Conservation (phyloP, 2,797 vertebrate species). For the Neosalanx taihuensis region DNA sequence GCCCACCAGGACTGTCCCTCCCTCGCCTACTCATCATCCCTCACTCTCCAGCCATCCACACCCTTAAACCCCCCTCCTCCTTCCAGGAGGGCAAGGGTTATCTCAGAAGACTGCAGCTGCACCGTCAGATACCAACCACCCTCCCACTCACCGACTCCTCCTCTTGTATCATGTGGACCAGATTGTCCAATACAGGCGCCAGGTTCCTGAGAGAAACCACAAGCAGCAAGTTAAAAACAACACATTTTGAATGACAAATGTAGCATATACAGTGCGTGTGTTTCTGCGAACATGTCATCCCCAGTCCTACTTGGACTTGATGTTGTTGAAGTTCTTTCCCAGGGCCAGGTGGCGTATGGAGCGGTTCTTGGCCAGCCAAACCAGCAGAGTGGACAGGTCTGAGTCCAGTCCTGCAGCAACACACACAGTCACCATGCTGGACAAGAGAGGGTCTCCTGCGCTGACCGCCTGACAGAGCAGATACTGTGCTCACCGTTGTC, state of each 20-base stretch:
- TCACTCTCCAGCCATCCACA: not conserved
- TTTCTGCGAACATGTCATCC: no score
- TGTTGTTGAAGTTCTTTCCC: slow-evolving; percentile 99
- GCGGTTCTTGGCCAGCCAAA: slow-evolving; percentile 96
- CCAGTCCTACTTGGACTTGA: slow-evolving; percentile 76
- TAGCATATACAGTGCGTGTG: no score
- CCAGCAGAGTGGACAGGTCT: slow-evolving; percentile 90
- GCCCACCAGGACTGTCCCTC: slow-evolving; percentile 6
- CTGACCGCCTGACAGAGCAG: no score
- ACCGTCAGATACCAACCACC: slow-evolving; percentile 28
- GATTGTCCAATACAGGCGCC: slow-evolving; percentile 90
- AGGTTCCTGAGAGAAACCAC: slow-evolving; percentile 80
- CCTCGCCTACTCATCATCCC: no score
- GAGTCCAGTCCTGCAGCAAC: slow-evolving; percentile 84
- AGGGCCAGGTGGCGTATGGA: slow-evolving; percentile 92
- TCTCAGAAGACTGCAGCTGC: slow-evolving; percentile 14
- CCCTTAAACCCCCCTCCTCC: not conserved
- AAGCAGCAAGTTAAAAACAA: no score
- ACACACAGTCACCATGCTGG: no score
- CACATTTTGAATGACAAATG: no score
- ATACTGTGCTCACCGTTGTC: slow-evolving; percentile 84
- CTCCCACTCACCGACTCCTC: slow-evolving; percentile 89
- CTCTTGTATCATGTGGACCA: slow-evolving; percentile 98
- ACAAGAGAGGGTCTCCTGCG: not conserved
- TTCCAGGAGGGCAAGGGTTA: not conserved